Conservation (phyloP, 92 coral and sea anemone species). For the Phymanthus crucifer region DNA sequence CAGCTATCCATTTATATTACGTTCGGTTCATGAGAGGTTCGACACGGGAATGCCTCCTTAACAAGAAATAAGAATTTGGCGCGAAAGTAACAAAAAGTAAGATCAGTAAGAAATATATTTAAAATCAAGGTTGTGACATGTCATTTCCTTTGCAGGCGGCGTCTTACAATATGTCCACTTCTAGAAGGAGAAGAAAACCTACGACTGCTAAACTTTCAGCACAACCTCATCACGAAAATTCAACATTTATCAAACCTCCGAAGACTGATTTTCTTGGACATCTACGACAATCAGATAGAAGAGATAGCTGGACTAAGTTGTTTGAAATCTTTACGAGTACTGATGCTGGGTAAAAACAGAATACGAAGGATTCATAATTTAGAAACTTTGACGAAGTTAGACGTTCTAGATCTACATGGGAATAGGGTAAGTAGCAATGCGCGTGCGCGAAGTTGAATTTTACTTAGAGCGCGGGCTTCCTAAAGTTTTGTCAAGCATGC, state of each 20-base stretch:
- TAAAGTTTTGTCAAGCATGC: too few species aligned
- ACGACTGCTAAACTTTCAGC: slow-evolving; percentile 90
- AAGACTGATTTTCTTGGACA: slow-evolving; percentile 89
- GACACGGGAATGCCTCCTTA: too few species aligned
- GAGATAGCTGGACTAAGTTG: slow-evolving; percentile 86
- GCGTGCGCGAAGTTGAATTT: too few species aligned
- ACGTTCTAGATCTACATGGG: slow-evolving; percentile 95
- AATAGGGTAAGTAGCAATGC: slow-evolving; percentile 84
- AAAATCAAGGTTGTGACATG: background rate
- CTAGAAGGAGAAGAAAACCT: slow-evolving; percentile 95
- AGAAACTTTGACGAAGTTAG: slow-evolving; percentile 87
- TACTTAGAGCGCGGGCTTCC: too few species aligned
- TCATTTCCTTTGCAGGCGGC: slow-evolving; percentile 65
- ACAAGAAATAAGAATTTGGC: too few species aligned
- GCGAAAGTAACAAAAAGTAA: too few species aligned
- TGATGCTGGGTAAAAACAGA: slow-evolving; percentile 92
- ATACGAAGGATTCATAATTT: slow-evolving; percentile 82
- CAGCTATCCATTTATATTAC: too few species aligned
- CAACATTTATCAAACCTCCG: slow-evolving; percentile 82
- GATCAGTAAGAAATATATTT: too few species aligned
- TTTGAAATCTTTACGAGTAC: slow-evolving; percentile 82
- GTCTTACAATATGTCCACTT: slow-evolving; percentile 83
- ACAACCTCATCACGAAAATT: slow-evolving; percentile 82
- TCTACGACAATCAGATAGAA: slow-evolving; percentile 95
- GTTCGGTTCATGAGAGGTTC: too few species aligned